These are phyloP conservation scores for Drosophila nebulosa DNA, from an alignment of 1,140 invertebrate genomes.

Conservation along the genomic window DNA sequence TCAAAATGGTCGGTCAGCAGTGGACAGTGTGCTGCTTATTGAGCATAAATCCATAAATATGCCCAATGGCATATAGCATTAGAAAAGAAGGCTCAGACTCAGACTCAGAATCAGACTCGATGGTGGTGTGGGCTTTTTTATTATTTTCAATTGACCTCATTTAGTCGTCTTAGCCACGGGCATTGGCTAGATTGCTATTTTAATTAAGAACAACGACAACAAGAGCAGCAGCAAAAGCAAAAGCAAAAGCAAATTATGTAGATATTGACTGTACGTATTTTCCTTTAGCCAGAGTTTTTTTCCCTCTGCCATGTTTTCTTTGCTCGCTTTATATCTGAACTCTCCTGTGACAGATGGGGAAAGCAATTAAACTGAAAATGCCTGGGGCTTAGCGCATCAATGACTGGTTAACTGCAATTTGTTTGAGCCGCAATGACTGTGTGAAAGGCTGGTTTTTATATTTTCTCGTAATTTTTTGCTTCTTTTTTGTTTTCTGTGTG, in stretches of 20 bases:
- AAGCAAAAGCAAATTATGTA: constrained; percentile 27
- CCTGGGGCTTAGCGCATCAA: neutral
- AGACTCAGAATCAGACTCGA: too few species aligned
- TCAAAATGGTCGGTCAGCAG: constrained; percentile 30
- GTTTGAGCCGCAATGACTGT: neutral
- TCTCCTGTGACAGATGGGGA: neutral
- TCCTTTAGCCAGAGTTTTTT: neutral
- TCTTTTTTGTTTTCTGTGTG: too few species aligned
- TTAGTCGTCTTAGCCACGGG: constrained; percentile 13
- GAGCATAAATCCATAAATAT: constrained; percentile 60
- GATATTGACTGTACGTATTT: constrained; percentile 1
- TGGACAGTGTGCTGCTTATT: constrained; percentile 34
- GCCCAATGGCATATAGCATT: constrained; percentile 38
- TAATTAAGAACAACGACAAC: constrained; percentile 24
- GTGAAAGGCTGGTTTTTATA: constrained; percentile 28
- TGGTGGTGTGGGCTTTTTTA: too few species aligned
- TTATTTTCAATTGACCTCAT: constrained; percentile 46
- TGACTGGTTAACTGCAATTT: constrained; percentile 9
- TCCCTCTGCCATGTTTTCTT: neutral
- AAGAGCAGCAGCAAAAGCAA: constrained; percentile 13
- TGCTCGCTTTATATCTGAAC: neutral
- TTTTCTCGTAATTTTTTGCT: neutral
- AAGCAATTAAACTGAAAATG: neutral
- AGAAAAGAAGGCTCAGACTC: constrained; percentile 4
- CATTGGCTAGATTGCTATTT: constrained; percentile 41